Percentiles rank a stretch among this genome's conserved stretches.
phyloP scores from a whole-genome alignment of 1,140 invertebrate species.

The Drosophila sturtevanti region DNA sequence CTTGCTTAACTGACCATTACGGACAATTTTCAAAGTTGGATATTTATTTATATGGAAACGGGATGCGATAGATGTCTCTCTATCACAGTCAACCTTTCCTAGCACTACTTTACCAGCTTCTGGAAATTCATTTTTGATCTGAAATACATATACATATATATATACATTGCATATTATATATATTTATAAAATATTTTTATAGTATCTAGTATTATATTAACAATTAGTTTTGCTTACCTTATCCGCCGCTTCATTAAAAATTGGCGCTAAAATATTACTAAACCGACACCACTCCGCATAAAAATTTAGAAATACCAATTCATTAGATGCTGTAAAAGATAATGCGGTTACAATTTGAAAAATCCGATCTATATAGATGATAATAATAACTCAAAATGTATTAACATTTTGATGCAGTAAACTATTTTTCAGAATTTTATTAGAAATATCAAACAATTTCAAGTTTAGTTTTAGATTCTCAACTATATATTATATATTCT shows the following conservation, averaged over 20 bases:
- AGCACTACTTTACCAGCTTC: constrained; percentile 93
- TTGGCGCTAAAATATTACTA: constrained; percentile 97
- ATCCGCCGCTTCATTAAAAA: constrained; percentile 97
- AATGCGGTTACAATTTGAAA: constrained; percentile 26
- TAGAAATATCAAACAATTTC: too few relatives aligned
- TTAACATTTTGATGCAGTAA: background rate
- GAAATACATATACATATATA: too few relatives aligned
- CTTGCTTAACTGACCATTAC: constrained; percentile 96
- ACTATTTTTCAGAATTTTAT: too few relatives aligned
- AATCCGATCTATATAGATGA: background rate
- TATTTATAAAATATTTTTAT: background rate
- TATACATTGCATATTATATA: too few relatives aligned
- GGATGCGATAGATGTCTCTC: constrained; percentile 91
- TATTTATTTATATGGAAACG: constrained; percentile 99
- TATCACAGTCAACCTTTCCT: constrained; percentile 98
- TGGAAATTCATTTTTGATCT: constrained; percentile 88
- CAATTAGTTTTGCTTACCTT: constrained; percentile 85
- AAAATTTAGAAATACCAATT: constrained; percentile 99
- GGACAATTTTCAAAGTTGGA: constrained; percentile 97
- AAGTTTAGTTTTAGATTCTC: too few relatives aligned
- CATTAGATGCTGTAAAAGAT: constrained; percentile 92
- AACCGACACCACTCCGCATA: constrained; percentile 99
- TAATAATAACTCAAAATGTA: background rate
- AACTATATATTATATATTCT: too few relatives aligned
- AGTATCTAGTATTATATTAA: too few relatives aligned